Conservation (phyloP, 1,140 invertebrate genomes). For the Drosophila athabasca region DNA sequence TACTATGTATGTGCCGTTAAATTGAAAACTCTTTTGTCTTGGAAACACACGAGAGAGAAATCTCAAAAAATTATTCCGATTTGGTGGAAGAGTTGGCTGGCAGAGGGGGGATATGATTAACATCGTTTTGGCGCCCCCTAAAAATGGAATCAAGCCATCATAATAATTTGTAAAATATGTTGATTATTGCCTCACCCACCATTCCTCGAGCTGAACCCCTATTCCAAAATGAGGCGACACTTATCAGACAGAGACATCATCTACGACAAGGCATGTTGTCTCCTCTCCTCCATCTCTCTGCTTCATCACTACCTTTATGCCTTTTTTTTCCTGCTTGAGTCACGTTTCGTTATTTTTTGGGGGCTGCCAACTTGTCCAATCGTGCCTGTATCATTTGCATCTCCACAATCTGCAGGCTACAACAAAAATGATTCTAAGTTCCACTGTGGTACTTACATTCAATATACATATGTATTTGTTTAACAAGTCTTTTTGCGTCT, state of each 20-base stretch:
- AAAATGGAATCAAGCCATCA: slow-evolving; percentile 45
- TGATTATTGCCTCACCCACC: slow-evolving; percentile 54
- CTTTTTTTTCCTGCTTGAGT: slow-evolving; percentile 42
- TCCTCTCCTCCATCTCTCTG: background rate
- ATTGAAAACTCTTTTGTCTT: slow-evolving; percentile 56
- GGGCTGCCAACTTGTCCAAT: slow-evolving; percentile 51
- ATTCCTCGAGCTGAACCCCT: slow-evolving; percentile 21
- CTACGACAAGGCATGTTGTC: slow-evolving; percentile 40
- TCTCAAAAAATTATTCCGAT: slow-evolving; percentile 49
- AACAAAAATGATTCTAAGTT: slow-evolving; percentile 43
- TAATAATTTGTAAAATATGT: slow-evolving; percentile 74
- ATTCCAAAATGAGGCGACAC: slow-evolving; percentile 50
- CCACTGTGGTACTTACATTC: slow-evolving; percentile 41
- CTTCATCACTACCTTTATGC: no score
- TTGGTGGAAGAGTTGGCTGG: slow-evolving; percentile 15
- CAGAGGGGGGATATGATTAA: slow-evolving; percentile 27
- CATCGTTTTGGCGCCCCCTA: slow-evolving; percentile 64
- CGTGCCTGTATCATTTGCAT: slow-evolving; percentile 49
- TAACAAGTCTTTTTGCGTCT: slow-evolving; percentile 39
- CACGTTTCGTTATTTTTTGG: slow-evolving; percentile 60
- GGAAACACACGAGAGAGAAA: slow-evolving; percentile 19
- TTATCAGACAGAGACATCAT: slow-evolving; percentile 65
- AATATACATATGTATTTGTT: slow-evolving; percentile 12
- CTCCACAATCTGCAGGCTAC: slow-evolving; percentile 50
- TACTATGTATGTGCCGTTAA: slow-evolving; percentile 45